phyloP scores from a whole-genome alignment of 2,797 vertebrate genomes.

The Echiichthys vipera region DNA sequence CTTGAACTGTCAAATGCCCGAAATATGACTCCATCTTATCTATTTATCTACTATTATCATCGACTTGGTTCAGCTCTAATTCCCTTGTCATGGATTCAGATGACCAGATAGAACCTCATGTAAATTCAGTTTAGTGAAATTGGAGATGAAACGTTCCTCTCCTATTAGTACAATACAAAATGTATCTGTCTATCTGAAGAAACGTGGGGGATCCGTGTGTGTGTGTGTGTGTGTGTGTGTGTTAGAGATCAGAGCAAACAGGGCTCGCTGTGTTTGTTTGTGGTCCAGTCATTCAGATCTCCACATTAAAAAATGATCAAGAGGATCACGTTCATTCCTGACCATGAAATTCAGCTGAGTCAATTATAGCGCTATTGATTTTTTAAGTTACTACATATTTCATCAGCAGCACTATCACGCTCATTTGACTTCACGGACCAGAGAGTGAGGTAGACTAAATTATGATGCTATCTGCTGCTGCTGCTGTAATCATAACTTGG shows the following conservation, averaged over 20 bases:
- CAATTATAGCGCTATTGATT: conserved; percentile 14
- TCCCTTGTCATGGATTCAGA: not conserved
- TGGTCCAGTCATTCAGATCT: conserved; percentile 10
- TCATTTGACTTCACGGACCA: too few relatives aligned
- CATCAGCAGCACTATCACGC: conserved; percentile 35
- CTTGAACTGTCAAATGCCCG: too few relatives aligned
- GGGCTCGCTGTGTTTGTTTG: conserved; percentile 20
- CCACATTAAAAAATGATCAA: conserved; percentile 44
- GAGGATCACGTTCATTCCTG: conserved; percentile 15
- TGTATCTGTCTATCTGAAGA: not conserved
- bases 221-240: not conserved
- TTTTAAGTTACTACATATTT: conserved; percentile 31
- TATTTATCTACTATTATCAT: not conserved
- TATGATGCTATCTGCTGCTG: conserved; percentile 16
- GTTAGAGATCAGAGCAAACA: conserved; percentile 5
- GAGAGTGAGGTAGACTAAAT: conserved; percentile 8
- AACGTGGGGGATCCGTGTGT: not conserved
- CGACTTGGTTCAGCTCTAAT: not conserved
- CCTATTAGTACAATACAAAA: too few relatives aligned
- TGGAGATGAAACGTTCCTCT: too few relatives aligned
- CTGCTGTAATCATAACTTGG: conserved; percentile 12
- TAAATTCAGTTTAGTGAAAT: too few relatives aligned
- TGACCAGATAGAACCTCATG: not conserved
- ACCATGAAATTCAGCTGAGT: conserved; percentile 7
- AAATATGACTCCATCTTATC: not conserved